Base-by-base conservation (phyloP, 2,888 invertebrate species). In the Agapostemon virescens region DNA sequence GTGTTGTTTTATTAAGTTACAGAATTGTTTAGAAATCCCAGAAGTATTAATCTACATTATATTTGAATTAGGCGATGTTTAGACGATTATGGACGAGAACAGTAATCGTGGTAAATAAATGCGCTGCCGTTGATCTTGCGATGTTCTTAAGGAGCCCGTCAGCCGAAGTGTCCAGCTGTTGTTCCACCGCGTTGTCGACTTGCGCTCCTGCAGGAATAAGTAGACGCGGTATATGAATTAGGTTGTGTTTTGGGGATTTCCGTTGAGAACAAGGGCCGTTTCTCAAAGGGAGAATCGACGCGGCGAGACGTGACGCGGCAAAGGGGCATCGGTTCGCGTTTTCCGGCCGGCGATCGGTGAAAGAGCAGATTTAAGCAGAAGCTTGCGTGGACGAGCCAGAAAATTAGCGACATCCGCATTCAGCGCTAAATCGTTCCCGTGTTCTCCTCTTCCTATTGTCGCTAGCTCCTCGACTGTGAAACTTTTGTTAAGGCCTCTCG, bases 331-430 rank as follows among this genome's bases (percentile, higher is more conserved):
- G 86, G 77, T 74, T 79, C 67, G 77, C 77, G 85, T 67, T 78
- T 86, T 86, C 82, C 85, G 86, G 82, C 72, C 69, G 66, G 58
- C 83, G 73, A 83, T 66, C 17, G n/a, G 63, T 38, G 17, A 52
- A 38, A 26, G 77, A 82, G 82, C 13, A 86, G 87, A 84, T 87
- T 88, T 86, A 84, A 88, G 87, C 86, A 85, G 87, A 89, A 87
- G 88, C 87, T 88, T 87, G 89, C 83, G 89, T 87, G 89, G 87
- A 88, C 87, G 87, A 88, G 85, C 87, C 88, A 88, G 89, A 89
- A 90, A 90, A 91, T 91, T 90, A 90, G 89, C 87, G 87, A 88
- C 90, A 90, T 90, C 90, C 91, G 90, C 88, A 88, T 88, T 88
- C 87, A 85, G 84, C 84, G 87, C 79, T 86, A 88, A 89, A 90